phyloP scores from a whole-genome alignment of 2,113 vertebrate species.

The Siniperca knerii region DNA sequence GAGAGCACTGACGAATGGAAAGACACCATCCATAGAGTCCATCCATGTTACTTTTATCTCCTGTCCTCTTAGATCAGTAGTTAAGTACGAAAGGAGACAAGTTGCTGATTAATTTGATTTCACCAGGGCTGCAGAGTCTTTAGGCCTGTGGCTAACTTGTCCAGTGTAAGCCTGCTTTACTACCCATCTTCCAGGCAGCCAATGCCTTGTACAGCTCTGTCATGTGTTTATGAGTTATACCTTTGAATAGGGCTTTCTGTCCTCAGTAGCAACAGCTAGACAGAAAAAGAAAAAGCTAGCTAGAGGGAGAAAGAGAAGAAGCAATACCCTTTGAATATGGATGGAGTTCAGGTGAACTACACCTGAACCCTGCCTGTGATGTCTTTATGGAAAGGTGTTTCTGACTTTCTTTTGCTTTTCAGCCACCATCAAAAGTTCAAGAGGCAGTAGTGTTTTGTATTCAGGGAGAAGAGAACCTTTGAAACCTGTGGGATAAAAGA shows the following conservation, averaged over 20 bases:
- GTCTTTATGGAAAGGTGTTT: slow-evolving; percentile 83
- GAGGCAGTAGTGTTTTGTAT: slow-evolving; percentile 86
- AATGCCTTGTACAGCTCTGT: slow-evolving; percentile 54
- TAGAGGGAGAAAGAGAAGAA: slow-evolving; percentile 57
- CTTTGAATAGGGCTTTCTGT: slow-evolving; percentile 51
- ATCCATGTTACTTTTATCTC: slow-evolving; percentile 58
- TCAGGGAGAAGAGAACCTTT: slow-evolving; percentile 84
- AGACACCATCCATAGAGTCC: slow-evolving; percentile 24
- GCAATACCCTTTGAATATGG: slow-evolving; percentile 77
- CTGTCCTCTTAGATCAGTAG: slow-evolving; percentile 49
- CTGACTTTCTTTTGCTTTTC: slow-evolving; percentile 83
- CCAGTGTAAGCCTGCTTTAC: slow-evolving; percentile 28
- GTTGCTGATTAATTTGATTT: slow-evolving; percentile 61
- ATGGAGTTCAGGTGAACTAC: slow-evolving; percentile 84
- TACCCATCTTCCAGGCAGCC: slow-evolving; percentile 28
- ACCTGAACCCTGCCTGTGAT: slow-evolving; percentile 86
- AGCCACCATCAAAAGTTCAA: slow-evolving; percentile 87
- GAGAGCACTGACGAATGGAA: slow-evolving; percentile 43
- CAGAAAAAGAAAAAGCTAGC: slow-evolving; percentile 58
- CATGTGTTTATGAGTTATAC: slow-evolving; percentile 60
- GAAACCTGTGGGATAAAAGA: slow-evolving; percentile 85
- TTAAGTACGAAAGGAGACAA: slow-evolving; percentile 51
- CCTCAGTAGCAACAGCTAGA: slow-evolving; percentile 54
- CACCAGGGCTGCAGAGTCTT: slow-evolving; percentile 22
- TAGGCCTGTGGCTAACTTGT: slow-evolving; percentile 42